Evolutionary conservation across 1,140 invertebrate genomes (phyloP), one percentile per base, ranked within the genome.

Genomic region (Helicoverpa armigera): DNA sequence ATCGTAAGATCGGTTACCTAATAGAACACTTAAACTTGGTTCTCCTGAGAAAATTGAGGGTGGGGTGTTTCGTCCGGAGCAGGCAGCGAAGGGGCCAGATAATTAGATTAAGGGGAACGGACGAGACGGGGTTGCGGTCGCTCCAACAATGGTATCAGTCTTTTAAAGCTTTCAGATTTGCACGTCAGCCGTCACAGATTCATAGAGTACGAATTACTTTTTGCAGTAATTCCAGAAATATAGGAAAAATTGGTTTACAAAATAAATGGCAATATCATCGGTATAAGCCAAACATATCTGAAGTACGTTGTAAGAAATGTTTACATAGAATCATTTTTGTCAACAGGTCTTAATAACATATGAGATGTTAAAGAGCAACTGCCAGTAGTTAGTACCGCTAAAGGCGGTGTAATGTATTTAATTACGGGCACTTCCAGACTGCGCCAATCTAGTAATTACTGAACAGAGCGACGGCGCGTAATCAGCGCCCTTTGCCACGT

Each of bases 91-190:
- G 89, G 88, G 90, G 89, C 86, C 90, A 90, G 87, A 91, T 92
- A 92, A 94, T 94, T 94, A 91, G 90, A 92, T 94, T 92, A 92
- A 91, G 89, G 89, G 92, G 87, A 89, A 90, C 84, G 88, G 88
- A 86, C 86, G 86, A 86, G 84, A 85, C 85, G 70, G 87, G 84
- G 85, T 88, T 85, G 86, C 87, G 84, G 85, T 69, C 82, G 83
- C 78, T 83, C 76, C 81, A 89, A 92, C 87, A 92, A 91, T 90
- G 85, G 82, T 88, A 90, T 90, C 85, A 88, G 85, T 88, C 87
- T 88, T 87, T 75, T 86, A 89, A 87, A 87, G 87, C 91, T 88
- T 85, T 88, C 73, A 87, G 87, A 88, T 90, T 89, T 87, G 83
- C 86, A 89, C 85, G 81, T 80, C 75, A 84, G 84, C 82, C 83